Base-by-base conservation (phyloP, 2,113 vertebrate genomes). In the Callaeas wilsoni region DNA sequence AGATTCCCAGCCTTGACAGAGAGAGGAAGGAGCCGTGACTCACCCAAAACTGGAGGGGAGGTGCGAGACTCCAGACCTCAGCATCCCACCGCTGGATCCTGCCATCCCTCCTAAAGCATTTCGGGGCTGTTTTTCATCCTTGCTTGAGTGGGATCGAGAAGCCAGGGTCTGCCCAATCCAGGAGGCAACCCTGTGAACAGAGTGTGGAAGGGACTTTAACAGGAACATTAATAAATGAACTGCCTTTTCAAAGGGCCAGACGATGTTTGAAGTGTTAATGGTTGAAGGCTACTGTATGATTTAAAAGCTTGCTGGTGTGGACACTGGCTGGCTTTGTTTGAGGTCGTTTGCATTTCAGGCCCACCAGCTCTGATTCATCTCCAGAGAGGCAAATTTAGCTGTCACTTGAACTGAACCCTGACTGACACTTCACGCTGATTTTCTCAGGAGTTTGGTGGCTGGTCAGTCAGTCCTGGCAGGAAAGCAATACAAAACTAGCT, bases 381-480 rank as follows among this genome's bases (percentile, higher is more conserved):
- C 88, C 37, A 78, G 88, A 96, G 93, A 93, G 82, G 69, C 47
- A 64, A 64, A 78, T 89, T 96, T 90, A 87, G 83, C 76, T 92
- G 79, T 87, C 76, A 71, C 56, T 92, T 81, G 85, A 95, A 81
- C 68, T 90, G 92, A 96, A 93, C 94, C 94, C 62, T 96, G 91
- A 94, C 94, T 89, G 78, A 93, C 90, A 91, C 94, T 94, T 92
- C 84, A 74, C 83, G 84, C 50, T 91, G 74, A 62, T 91, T 96
- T 97, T 93, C 91, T 93, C 84, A 89, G 64, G 89, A 78, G 67
- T 50, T 89, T 89, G 70, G 84, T 91, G 88, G 79, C 87, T 92
- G 92, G 82, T 95, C 95, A 93, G 79, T 59, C 46, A 90, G 68
- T 75, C 44, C 71, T 95, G 75, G 64, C 79, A 92, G 53, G 25